A percentile compares a stretch with the other conserved stretches of the same genome.
Evolutionary conservation across 1,140 invertebrate species (phyloP).

Genomic region (Lepidurus packardi): DNA sequence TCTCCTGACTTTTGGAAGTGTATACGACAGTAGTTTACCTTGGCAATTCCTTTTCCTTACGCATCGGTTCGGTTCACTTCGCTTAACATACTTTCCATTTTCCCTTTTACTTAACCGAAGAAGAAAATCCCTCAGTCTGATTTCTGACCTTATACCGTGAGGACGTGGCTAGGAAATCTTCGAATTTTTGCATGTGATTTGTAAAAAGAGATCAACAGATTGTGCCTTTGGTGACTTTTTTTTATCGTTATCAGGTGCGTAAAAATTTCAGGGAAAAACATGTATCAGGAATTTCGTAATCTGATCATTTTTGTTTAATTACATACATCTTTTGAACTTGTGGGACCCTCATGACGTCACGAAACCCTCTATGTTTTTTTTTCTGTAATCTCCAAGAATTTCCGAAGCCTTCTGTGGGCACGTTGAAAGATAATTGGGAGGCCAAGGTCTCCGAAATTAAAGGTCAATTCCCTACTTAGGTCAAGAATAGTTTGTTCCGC

Average conservation of each 20-base stretch:
- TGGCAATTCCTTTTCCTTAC: not conserved
- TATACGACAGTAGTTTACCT: not conserved
- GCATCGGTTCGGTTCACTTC: slow-evolving; percentile 9
- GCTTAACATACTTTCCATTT: slow-evolving; percentile 16
- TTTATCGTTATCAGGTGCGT: too few species aligned
- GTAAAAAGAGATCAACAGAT: not conserved
- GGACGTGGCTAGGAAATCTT: not conserved
- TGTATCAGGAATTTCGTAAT: too few species aligned
- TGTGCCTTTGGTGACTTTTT: too few species aligned
- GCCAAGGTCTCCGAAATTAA: not conserved
- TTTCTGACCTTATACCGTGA: not conserved
- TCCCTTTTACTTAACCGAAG: not conserved
- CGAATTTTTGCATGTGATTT: not conserved
- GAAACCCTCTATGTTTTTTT: not conserved
- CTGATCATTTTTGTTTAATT: too few species aligned
- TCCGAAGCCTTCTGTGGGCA: not conserved
- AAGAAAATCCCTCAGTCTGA: slow-evolving; percentile 15
- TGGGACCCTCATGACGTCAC: not conserved
- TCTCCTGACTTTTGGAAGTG: not conserved
- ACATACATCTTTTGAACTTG: too few species aligned
- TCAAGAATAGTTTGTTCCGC: not conserved
- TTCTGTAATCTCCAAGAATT: not conserved
- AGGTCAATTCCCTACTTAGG: not conserved
- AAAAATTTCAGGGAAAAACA: too few species aligned
- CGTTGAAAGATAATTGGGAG: slow-evolving; percentile 11